Percentiles rank a stretch among this genome's conserved stretches.
phyloP scores from a whole-genome alignment of 92 coral and sea anemone genomes.

The Palythoa heliodiscus region DNA sequence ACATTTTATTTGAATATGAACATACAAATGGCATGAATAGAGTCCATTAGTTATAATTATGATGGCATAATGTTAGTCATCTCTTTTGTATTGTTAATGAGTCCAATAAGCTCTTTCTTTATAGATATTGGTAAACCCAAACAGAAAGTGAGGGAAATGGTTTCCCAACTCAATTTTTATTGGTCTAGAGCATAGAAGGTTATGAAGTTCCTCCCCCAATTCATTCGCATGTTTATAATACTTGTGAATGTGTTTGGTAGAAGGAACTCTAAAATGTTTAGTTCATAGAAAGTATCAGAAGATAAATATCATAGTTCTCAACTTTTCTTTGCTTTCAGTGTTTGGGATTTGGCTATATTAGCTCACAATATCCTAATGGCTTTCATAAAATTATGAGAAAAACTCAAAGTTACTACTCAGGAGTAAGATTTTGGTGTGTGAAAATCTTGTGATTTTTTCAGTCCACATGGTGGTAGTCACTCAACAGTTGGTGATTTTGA shows the following conservation, averaged over 20 bases:
- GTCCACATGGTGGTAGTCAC: conserved; percentile 93
- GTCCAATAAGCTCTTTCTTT: background rate
- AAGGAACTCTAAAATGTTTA: background rate
- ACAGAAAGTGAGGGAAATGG: background rate
- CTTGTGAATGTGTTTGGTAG: background rate
- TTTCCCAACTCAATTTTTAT: background rate
- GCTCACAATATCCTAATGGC: background rate
- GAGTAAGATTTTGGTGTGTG: background rate
- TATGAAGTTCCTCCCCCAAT: background rate
- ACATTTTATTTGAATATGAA: background rate
- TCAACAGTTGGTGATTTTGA: conserved; percentile 93
- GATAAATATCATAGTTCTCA: too few species aligned
- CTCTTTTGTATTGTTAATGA: conserved; percentile 12
- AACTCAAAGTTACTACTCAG: too few species aligned
- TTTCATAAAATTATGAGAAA: background rate
- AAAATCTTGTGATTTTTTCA: conserved; percentile 25
- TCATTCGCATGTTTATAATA: background rate
- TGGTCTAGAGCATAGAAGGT: background rate
- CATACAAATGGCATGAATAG: background rate
- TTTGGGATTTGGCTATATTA: background rate
- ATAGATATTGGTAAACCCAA: background rate
- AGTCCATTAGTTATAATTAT: background rate
- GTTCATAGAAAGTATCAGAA: background rate
- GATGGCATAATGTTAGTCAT: conserved; percentile 8
- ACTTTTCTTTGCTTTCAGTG: background rate